Evolutionary conservation across 2,888 invertebrate genomes (phyloP), one percentile per base, ranked within the genome.

Genomic region (Mechanitis messenoides): DNA sequence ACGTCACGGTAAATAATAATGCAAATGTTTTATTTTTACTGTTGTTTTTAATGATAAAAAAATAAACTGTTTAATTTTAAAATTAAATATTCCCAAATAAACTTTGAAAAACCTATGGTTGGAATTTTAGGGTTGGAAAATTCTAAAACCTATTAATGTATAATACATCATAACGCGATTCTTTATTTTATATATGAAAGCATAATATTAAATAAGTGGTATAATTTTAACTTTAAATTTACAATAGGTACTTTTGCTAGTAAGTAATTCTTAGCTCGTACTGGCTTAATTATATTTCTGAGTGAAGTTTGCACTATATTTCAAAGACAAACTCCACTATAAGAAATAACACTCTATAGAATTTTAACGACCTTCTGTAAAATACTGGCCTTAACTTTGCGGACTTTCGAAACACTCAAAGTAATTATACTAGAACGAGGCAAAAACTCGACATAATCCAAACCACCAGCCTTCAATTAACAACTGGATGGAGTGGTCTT

Each of bases 381-480:
- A 78, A 64, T 56, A 57, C 63, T 61, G 68, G 71, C 72, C 75
- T 77, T 77, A 77, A 77, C 73, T 72, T 69, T 55, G 67, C 71
- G 66, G 68, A 71, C 70, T 72, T 65, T 71, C 71, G 69, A 70
- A 73, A 72, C 74, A 76, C 75, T 76, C 72, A 68, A 69, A 76
- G 77, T 79, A 80, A 81, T 80, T 81, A 79, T 76, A 66, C 74
- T 68, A 42, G 69, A 73, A 70, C 69, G 69, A 69, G 69, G 71
- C 75, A 83, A 80, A 80, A 82, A 82, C 76, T 76, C 72, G 66
- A 74, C 76, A 75, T 77, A 80, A 83, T 79, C 80, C 73, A 70
- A 71, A 72, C 69, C 74, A 72, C 70, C 68, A 67, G 66, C 72
- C 73, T 72, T 79, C 81, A 82, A 83, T 84, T 81, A 82, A 77